Base-by-base conservation (phyloP, 92 coral and sea anemone species). In the Micromussa lordhowensis region DNA sequence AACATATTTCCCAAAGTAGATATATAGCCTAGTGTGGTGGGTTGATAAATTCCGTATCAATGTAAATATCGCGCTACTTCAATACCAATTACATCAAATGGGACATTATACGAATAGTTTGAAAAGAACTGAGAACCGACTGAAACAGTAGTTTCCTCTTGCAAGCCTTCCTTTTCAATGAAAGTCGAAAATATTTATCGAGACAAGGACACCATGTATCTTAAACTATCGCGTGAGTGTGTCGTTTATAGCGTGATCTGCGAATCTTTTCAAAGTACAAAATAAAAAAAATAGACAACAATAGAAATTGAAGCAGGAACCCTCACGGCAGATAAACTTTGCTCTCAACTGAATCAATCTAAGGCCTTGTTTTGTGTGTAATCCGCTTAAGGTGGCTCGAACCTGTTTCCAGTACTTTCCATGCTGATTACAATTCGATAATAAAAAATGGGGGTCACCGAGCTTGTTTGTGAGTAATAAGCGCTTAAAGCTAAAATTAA, bases 1-100 rank as follows among this genome's bases (percentile, higher is more conserved):
- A 53, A 28, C 5, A 78, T 5, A 17, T 8, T 78, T 19, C 49
- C 49, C 24, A 73, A 32, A 18, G 44, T 73, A 34, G 53, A 32
- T 73, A 32, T 5, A 44, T 73, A 21, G 77, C 38, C 77, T 71
- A 49, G 21, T 48, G 78, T 73, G 78, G 10, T 32, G 66, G 59
- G 82, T 30, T 79, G 82, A 80, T 61, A 31, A 80, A 80, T 32
- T 28, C 70, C 53, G 19, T 79, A 79, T 32, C 70, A 58, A 57
- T 51, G 19, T 58, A 19, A 61, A 35, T 73, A 35, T 36, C 78
- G 26, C 15, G 7, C 17, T 12, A 73, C 8, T 35, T 7, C 15
- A 34, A 35, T 35, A 24, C 2, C 19, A 35, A 73, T 14, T 34
- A 69, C 32, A 70, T 19, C 30, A 70, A 16, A 70, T 73, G 3